Evolutionary conservation across 2,113 vertebrate species (phyloP), one percentile per base, ranked within the genome.

Genomic region (Zosterops japonicus): DNA sequence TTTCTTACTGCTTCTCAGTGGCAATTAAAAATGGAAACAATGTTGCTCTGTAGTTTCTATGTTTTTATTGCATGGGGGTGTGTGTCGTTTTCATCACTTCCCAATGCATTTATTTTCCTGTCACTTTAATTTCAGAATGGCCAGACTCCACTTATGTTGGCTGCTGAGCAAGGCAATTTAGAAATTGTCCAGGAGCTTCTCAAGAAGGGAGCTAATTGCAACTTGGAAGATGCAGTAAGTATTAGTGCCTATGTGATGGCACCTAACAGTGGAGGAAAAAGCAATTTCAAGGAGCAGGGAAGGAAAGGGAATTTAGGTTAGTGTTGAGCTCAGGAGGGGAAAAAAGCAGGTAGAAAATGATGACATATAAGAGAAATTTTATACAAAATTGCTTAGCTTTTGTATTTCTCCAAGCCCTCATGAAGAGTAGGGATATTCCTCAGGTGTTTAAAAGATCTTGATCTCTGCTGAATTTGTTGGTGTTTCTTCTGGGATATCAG

Each of bases 91-190:
- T 29, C 31, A 8, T 70, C 4, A 14, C 27, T 74, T 96, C 16
- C 53, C 44, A 57, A 5, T 49, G 42, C 61, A 35, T 61, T 19
- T 16, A 12, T 75, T 95, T 60, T 83, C 52, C 28, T 67, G 4
- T 93, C 11, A 4, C 83, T 84, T 80, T 56, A 7, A 55, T 97
- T 94, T 67, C 94, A 99, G 99, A 99, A 98, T 68, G 99, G 99
- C 75, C 99, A 99, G 98, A 99, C 99, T 89, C 98, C 99, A 1
- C 96, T 99, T 92, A 99, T 99, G 99, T 91, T 99, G 94, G 99
- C 99, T 11, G 98, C 99, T 61, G 99, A 99, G 87, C 99, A 99
- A 97, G 99, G 99, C 94, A 99, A 98, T 93, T 94, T 99, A 96
- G 99, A 99, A 94, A 99, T 99, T 21, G 98, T 99, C 77, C 99